Evolutionary conservation across 2,888 invertebrate genomes (phyloP).

Genomic region (Podabrus alpinus): DNA sequence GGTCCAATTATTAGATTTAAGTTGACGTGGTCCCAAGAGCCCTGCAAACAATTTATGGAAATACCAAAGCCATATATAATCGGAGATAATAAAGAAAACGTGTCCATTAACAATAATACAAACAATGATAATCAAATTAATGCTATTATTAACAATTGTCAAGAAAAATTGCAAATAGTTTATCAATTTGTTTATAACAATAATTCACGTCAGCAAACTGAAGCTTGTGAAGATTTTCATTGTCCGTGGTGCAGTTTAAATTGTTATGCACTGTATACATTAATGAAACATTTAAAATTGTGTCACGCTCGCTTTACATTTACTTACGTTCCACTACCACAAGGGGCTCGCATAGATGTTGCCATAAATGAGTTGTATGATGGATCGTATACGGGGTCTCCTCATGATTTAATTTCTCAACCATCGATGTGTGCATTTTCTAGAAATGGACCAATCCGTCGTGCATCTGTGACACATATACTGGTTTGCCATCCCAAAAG

Average conservation of each 20-base stretch:
- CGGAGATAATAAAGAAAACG: slow-evolving; percentile 54
- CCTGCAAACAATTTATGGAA: slow-evolving; percentile 68
- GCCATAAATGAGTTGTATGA: slow-evolving; percentile 94
- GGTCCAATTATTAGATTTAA: slow-evolving; percentile 84
- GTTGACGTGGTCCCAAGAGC: slow-evolving; percentile 80
- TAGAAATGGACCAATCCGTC: slow-evolving; percentile 69
- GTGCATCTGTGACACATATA: slow-evolving; percentile 78
- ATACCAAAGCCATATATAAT: slow-evolving; percentile 63
- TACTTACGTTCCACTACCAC: slow-evolving; percentile 78
- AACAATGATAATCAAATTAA: slow-evolving; percentile 31
- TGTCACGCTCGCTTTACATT: slow-evolving; percentile 94
- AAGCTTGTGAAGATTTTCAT: slow-evolving; percentile 88
- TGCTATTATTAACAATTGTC: slow-evolving; percentile 42
- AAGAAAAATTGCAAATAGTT: slow-evolving; percentile 76
- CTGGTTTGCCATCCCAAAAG: slow-evolving; percentile 76
- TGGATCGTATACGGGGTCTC: slow-evolving; percentile 92
- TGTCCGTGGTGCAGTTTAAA: slow-evolving; percentile 97
- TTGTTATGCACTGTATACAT: slow-evolving; percentile 83
- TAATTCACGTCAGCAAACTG: slow-evolving; percentile 92
- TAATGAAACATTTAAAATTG: slow-evolving; percentile 90
- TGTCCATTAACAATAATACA: slow-evolving; percentile 49
- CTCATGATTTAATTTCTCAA: slow-evolving; percentile 81
- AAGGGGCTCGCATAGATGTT: slow-evolving; percentile 88
- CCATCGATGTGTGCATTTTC: slow-evolving; percentile 74
- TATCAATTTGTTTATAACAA: slow-evolving; percentile 97